Evolutionary conservation across 2,888 invertebrate species (phyloP).

Genomic region (Erebia ligea): DNA sequence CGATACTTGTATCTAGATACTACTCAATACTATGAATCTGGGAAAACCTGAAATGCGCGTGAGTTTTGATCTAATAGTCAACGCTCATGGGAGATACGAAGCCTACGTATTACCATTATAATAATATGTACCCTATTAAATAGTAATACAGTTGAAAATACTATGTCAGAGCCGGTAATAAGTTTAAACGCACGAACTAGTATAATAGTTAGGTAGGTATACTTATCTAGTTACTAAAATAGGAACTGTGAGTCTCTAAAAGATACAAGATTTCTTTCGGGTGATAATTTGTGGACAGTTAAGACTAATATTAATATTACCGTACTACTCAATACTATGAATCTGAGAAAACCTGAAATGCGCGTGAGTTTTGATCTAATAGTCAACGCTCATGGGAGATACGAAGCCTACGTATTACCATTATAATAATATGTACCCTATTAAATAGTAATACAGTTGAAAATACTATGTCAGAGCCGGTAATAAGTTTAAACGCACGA

Average conservation of each 20-base stretch:
- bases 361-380: background rate
- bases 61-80: background rate
- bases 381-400: background rate
- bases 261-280: conserved; percentile 63
- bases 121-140: background rate
- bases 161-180: background rate
- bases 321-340: no score
- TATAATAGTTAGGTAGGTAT: background rate
- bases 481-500: background rate
- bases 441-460: background rate
- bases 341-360: conserved; percentile 1
- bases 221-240: conserved; percentile 4
- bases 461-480: background rate
- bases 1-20: no score
- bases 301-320: conserved; percentile 34
- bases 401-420: background rate
- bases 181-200: background rate
- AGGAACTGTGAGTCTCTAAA: conserved; percentile 41
- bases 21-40: no score
- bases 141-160: background rate
- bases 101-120: no score
- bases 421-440: background rate
- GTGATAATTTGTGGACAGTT: conserved; percentile 62
- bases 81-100: background rate
- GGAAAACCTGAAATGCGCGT: background rate